Evolutionary conservation across 1,140 invertebrate genomes (phyloP), one percentile per base, ranked within the genome.

Genomic region (Cyrtorhinus lividipennis): DNA sequence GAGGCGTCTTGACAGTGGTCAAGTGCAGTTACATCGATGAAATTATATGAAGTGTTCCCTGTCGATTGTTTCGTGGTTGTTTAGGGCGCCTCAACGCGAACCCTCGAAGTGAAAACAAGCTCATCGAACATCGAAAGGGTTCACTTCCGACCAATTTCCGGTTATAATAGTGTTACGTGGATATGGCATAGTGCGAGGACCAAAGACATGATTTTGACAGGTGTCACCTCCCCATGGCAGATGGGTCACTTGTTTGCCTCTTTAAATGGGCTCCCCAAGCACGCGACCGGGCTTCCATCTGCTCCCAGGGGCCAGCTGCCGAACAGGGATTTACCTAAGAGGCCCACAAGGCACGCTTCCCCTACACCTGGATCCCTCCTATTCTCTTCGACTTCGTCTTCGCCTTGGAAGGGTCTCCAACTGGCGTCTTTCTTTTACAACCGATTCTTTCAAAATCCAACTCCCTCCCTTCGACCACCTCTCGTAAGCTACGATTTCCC

Each of bases 211-310:
- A 38, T 53, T 53, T 53, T 53, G 48, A 53, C 48, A 53, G 48
- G 48, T 53, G 48, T 53, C 48, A 53, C 10, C 48, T 53, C 20
- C 48, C 10, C 48, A 22, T 22, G 48, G 48, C 48, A 53, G 48
- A 53, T 53, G 48, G 48, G 48, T 53, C 48, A 53, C 48, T 53
- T 53, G 48, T 53, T 53, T 53, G 48, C 48, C 48, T 53, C 48
- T 53, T 53, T 53, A 53, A 53, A 53, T 53, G 48, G 48, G 48
- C 8, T 53, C 48, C 20, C 18, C 3, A 53, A 20, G 48, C 48
- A 53, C 48, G 48, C 48, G 48, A 53, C 48, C 20, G 48, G 48
- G 48, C 20, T 22, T 44, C 5, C 48, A 53, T 53, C 48, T 53
- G 48, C 48, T 53, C 48, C 48, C 8, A 13, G 5, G 12, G 20